A percentile compares a stretch with the other conserved stretches of the same genome.
Evolutionary conservation across 2,888 invertebrate species (phyloP).

Genomic region (Lasioglossum vierecki): DNA sequence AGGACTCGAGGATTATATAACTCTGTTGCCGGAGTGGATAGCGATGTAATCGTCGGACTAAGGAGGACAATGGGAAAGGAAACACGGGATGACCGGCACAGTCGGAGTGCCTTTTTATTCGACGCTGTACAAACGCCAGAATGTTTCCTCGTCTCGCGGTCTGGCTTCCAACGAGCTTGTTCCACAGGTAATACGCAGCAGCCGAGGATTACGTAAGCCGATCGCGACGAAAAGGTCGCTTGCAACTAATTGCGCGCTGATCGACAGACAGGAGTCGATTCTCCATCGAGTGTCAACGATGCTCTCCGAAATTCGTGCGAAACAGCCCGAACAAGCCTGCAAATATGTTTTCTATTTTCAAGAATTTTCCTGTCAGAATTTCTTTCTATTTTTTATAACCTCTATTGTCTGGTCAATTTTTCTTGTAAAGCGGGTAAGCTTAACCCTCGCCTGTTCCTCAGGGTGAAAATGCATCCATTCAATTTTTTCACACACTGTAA

Average conservation of each 20-base stretch:
- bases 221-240: background rate
- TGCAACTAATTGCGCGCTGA: conserved; percentile 20
- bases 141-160: conserved; percentile 18
- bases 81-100: conserved; percentile 21
- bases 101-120: conserved; percentile 11
- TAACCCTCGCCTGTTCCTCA: too few relatives aligned
- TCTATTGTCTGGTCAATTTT: too few relatives aligned
- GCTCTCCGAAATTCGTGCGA: background rate
- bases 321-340: too few relatives aligned
- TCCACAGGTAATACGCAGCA: conserved; percentile 23
- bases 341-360: too few relatives aligned
- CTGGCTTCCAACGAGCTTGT: background rate
- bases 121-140: conserved; percentile 21
- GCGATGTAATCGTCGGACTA: conserved; percentile 16
- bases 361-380: too few relatives aligned
- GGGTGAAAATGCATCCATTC: too few relatives aligned
- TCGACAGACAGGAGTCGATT: background rate
- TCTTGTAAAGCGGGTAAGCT: too few relatives aligned
- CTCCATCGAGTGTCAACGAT: background rate
- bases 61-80: conserved; percentile 47
- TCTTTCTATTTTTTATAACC: too few relatives aligned
- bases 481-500: too few relatives aligned
- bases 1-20: conserved; percentile 34
- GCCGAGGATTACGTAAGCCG: conserved; percentile 27
- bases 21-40: conserved; percentile 12